These are phyloP conservation scores for Alloscopus bannaensis DNA, from an alignment of 2,888 invertebrate species.

Conservation along the genomic window DNA sequence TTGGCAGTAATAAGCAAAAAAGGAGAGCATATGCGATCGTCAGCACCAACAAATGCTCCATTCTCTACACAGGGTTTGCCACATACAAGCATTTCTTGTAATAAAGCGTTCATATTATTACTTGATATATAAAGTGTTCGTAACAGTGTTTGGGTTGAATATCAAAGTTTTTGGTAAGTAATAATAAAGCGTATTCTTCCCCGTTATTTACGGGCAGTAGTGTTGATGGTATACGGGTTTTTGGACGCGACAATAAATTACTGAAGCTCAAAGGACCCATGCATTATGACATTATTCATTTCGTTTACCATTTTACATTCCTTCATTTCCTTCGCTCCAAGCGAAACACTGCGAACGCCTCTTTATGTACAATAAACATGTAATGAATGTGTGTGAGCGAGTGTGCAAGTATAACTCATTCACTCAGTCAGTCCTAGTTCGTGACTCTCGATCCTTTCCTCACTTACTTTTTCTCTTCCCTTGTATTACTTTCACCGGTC, in stretches of 20 bases:
- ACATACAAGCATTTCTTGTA: background rate
- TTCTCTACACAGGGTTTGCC: background rate
- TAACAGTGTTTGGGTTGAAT: no score
- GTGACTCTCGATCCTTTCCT: slow-evolving; percentile 14
- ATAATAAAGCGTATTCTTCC: no score
- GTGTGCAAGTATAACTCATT: background rate
- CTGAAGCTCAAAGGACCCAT: slow-evolving; percentile 43
- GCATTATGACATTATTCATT: slow-evolving; percentile 38
- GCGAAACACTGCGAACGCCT: background rate
- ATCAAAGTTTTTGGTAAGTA: no score
- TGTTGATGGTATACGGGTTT: background rate
- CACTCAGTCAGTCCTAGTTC: slow-evolving; percentile 1
- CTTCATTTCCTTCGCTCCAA: background rate
- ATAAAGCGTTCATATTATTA: no score
- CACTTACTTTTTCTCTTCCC: slow-evolving; percentile 6
- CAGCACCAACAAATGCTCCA: background rate
- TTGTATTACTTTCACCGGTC: background rate
- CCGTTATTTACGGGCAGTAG: background rate
- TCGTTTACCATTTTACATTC: slow-evolving; percentile 25
- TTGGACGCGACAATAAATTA: slow-evolving; percentile 32
- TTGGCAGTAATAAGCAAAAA: slow-evolving; percentile 1
- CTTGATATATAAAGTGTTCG: no score
- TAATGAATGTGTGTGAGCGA: slow-evolving; percentile 40
- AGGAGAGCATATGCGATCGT: background rate
- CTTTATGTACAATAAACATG: slow-evolving; percentile 17